These are phyloP conservation scores for Bostrychus sinensis DNA, from an alignment of 2,113 vertebrate species.

Conservation along the genomic window DNA sequence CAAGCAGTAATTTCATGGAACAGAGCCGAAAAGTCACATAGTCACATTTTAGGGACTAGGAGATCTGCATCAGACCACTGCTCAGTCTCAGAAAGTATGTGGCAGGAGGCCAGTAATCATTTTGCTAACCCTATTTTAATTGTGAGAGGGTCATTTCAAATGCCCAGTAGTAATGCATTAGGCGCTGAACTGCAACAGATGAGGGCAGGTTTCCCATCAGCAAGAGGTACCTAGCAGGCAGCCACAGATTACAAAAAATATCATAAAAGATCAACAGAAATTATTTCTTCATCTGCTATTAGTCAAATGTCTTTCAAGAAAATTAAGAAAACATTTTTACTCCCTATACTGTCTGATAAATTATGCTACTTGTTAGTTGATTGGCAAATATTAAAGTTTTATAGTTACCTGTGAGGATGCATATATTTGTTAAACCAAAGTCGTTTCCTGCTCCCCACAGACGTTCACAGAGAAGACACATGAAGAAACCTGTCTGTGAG, in stretches of 20 bases:
- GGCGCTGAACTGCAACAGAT: constrained; percentile 62
- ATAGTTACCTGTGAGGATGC: constrained; percentile 90
- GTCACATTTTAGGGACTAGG: constrained; percentile 48
- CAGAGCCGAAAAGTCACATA: constrained; percentile 35
- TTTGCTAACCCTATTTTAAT: constrained; percentile 74
- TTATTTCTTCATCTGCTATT: no score
- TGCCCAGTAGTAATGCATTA: constrained; percentile 64
- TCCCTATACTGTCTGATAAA: neutral
- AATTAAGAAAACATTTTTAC: no score
- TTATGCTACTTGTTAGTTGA: constrained; percentile 81
- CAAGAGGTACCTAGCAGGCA: constrained; percentile 50
- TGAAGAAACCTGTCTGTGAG: constrained; percentile 96
- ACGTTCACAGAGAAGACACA: constrained; percentile 50
- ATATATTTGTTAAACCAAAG: constrained; percentile 98
- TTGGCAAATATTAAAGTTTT: constrained; percentile 92
- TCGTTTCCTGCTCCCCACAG: constrained; percentile 80
- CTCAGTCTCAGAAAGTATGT: constrained; percentile 62
- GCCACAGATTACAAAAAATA: constrained; percentile 28
- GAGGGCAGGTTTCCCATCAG: constrained; percentile 57
- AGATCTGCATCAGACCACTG: constrained; percentile 56
- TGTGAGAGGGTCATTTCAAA: constrained; percentile 61
- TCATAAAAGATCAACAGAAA: no score
- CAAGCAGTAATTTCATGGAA: constrained; percentile 36
- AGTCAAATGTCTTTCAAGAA: no score
- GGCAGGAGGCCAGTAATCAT: constrained; percentile 71